These are phyloP conservation scores for Clavelina lepadiformis DNA, from an alignment of 23 tunicate genomes.

Conservation along the genomic window DNA sequence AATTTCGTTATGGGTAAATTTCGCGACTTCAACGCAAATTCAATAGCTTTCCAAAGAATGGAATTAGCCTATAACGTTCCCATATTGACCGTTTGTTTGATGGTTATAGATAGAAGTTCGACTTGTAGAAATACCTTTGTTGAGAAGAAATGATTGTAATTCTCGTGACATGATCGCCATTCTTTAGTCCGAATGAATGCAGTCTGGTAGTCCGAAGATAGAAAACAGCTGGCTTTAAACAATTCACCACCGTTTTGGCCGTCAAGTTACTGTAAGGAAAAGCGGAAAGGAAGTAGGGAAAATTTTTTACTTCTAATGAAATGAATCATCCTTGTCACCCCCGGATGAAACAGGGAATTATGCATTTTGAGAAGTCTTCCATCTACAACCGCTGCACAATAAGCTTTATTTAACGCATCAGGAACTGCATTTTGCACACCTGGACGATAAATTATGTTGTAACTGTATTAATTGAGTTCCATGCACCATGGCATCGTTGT, in stretches of 20 bases:
- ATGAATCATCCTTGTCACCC: not conserved
- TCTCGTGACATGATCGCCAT: not conserved
- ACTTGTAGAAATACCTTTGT: not conserved
- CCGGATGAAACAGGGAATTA: not conserved
- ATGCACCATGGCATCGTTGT: too few relatives aligned
- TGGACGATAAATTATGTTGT: not conserved
- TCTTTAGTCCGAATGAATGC: not conserved
- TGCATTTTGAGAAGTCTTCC: not conserved
- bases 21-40: not conserved
- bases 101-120: too few relatives aligned
- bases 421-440: too few relatives aligned
- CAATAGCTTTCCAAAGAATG: not conserved
- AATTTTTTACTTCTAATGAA: not conserved
- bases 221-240: too few relatives aligned
- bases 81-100: not conserved
- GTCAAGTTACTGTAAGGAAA: too few relatives aligned
- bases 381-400: too few relatives aligned
- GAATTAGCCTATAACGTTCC: not conserved
- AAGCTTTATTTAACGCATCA: not conserved
- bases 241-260: too few relatives aligned
- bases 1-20: not conserved
- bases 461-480: not conserved
- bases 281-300: too few relatives aligned
- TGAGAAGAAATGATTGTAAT: not conserved
- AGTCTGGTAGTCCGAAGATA: too few relatives aligned